Evolutionary conservation across 2,797 vertebrate species (phyloP), one percentile per base, ranked within the genome.

Genomic region (Meda fulgida): DNA sequence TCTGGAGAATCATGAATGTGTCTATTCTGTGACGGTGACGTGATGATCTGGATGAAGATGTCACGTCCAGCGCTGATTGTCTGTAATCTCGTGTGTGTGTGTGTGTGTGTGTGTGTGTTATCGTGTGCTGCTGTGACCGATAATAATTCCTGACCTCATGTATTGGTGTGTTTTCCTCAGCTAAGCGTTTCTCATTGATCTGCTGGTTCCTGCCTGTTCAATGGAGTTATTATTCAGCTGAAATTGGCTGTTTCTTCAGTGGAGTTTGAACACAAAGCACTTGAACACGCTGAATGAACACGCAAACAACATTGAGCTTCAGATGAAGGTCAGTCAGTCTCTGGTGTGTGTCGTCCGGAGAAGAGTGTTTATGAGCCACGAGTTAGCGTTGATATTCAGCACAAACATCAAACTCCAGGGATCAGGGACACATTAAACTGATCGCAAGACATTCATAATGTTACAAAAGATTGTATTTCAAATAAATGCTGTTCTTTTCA

Each of bases 1-100:
- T 91, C 90, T 92, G 86, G 87, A 87, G 83, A 90, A 88, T 93
- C 89, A 91, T 89, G 86, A 90, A 85, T 86, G 80, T 38, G 3
- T 71, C 23, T 78, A 31, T 80, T 84, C 70, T 80, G 76, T 43
- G 66, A 72, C 11, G 69, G 82, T 83, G 75, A 83, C 16, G 60
- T 76, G 67, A 36, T 73, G 29, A 63, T 31, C 63, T 78, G 29
- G 23, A 70, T 4, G 31, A 18, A 60, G 80, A 65, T 23, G 53
- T 80, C 75, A 78, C 58, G 23, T 83, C 70, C 66, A 48, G 51
- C 46, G 23, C 75, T 29, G 43, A 26, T 69, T 65, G 67, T 84
- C 36, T 78, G 69, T 67, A 18, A 13, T 67, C 1, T 29, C 58
- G 31, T 78, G 75, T 46, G 23, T 85, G 13, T 63, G 70, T 23